Evolutionary conservation across 2,113 vertebrate species (phyloP), one percentile per base, ranked within the genome.

Genomic region (Meles meles): DNA sequence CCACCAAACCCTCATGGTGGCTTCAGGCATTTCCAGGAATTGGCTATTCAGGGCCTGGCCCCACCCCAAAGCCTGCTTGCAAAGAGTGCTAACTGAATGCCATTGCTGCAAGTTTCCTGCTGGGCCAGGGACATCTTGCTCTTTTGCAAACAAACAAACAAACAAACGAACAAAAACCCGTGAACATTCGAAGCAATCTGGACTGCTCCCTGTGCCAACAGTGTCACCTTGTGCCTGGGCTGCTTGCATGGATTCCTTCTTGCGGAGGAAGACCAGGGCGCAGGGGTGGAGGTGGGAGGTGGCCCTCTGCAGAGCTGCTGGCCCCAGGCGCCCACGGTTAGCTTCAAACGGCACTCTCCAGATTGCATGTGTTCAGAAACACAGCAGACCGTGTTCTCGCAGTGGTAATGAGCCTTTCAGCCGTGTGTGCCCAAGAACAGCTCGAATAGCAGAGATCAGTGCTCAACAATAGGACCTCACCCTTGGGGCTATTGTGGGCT

Each of bases 71-170:
- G 17, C 12, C 31, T 25, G 13, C 47, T 34, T 8, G 29, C 23
- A 7, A 37, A 25, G 42, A 27, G 47, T 13, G 15, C 42, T n/a
- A 17, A 27, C 39, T 12, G 14, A 42, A 83, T 5, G 20, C 42
- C 18, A 34, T 5, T 3, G 6, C 17, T 10, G 6, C 12, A 13
- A 0, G n/a, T 47, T 77, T n/a, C 77, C 1, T 1, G 7, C 31
- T 0, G 0, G 17, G 20, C 39, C 31, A 37, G 47, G 2, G 5
- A 42, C 71, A 34, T 20, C 71, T 80, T 7, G 21, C 23, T 61
- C 55, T 74, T 88, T 47, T 52, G 39, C 77, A 85, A 65, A 72
- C 44, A 44, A 44, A 6, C 42, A 44, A 44, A 7, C 44, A 47
- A 47, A 47, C 27, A 25, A 5, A 63, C 29, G 34, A 23, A 8